phyloP scores from a whole-genome alignment of 92 coral and sea anemone species.

The Parazoanthus atlanticus region DNA sequence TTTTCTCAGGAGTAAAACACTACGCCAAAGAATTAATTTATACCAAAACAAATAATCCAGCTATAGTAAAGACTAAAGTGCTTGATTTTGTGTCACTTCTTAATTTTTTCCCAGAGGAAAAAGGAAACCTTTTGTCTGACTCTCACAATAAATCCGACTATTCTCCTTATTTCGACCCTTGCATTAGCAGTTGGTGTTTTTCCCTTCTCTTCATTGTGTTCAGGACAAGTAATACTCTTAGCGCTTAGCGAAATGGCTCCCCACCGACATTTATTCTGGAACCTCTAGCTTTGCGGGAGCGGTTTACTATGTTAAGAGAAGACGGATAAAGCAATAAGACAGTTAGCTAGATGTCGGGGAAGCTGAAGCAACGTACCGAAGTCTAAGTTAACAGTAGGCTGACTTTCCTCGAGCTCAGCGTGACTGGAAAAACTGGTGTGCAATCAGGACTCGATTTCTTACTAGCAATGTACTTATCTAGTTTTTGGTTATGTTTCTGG shows the following conservation, averaged over 20 bases:
- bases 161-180: not conserved
- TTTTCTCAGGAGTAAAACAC: not conserved
- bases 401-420: not conserved
- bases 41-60: not conserved
- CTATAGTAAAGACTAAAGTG: not conserved
- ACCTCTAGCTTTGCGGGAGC: conserved; percentile 15
- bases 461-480: not conserved
- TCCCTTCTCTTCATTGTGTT: not conserved
- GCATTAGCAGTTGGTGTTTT: not conserved
- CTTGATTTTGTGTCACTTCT: not conserved
- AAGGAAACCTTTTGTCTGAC: not conserved
- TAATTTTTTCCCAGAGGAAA: conserved; percentile 2
- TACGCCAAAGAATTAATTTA: not conserved
- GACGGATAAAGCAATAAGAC: not conserved
- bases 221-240: not conserved
- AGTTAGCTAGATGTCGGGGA: not conserved
- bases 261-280: not conserved
- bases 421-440: not conserved
- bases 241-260: not conserved
- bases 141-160: not conserved
- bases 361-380: not conserved
- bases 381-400: not conserved
- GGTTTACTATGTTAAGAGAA: not conserved
- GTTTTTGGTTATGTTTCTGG: no score
- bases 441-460: not conserved